Evolutionary conservation across 2,797 vertebrate species (phyloP), one percentile per base, ranked within the genome.

Genomic region (Rachycentron canadum): DNA sequence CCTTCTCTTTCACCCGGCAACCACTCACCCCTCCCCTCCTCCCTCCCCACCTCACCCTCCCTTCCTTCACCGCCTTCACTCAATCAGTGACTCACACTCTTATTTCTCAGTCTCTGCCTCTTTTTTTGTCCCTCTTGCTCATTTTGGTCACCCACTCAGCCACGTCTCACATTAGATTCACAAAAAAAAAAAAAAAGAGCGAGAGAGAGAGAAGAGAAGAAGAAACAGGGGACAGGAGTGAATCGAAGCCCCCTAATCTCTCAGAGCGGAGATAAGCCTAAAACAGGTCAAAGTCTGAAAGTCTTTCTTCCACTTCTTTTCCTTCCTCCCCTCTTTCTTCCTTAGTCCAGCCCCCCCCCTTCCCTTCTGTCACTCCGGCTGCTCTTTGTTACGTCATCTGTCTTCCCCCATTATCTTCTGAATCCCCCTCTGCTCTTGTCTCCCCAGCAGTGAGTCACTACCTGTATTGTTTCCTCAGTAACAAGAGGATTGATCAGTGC

Each of bases 341-440:
- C 71, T 36, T 69, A 50, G 36, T 74, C 67, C 81, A 71, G 23
- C 79, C 59, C 70, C 41, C 59, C 41, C 41, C 49, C 62, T 73
- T 76, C 83, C 89, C 81, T 90, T 91, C 89, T 93, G 91, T 79
- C 50, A 17, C 85, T 90, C 83, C 8, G 80, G 82, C 87, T 88
- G 85, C 89, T 91, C 93, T 95, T 95, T 95, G 94, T 95, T 95
- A 90, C 91, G 88, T 95, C 94, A 94, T 95, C 94, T 94, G 94
- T 95, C 93, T 83, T 89, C 86, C 89, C 86, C 88, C 62, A 84
- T 94, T 94, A 92, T 95, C 83, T 77, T 76, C 83, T 82, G 74
- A 66, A 61, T 6, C 76, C 84, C 81, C 79, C 68, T 65, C 70
- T 70, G 63, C 80, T 79, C 58, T 74, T 79, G 76, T 86, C 83